These are phyloP conservation scores for Hozukius guyotensis DNA, from an alignment of 2,797 vertebrate species.

Conservation along the genomic window DNA sequence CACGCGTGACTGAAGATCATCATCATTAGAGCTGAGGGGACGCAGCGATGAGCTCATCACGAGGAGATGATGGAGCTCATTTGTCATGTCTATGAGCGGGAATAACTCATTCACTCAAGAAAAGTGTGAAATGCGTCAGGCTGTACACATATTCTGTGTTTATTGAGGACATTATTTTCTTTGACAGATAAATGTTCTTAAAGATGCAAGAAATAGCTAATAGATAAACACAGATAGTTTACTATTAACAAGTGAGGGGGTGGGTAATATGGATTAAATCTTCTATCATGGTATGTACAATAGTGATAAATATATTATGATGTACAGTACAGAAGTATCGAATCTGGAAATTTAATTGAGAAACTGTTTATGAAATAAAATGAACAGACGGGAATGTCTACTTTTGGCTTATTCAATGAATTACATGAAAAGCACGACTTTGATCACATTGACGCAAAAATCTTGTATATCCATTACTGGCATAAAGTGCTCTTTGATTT, in stretches of 20 bases:
- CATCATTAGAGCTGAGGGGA: constrained; percentile 65
- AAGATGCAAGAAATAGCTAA: neutral
- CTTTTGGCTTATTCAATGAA: neutral
- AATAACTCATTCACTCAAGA: constrained; percentile 22
- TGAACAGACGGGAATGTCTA: neutral
- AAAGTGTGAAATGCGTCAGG: constrained; percentile 8
- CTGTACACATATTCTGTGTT: neutral
- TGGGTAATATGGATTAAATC: neutral
- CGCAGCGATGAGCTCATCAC: constrained; percentile 68
- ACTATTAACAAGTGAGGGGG: neutral
- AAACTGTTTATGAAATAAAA: neutral
- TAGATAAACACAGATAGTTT: neutral
- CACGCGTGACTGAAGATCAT: constrained; percentile 72
- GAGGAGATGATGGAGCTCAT: constrained; percentile 55
- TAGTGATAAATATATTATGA: neutral
- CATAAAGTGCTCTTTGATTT: neutral
- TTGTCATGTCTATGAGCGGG: constrained; percentile 59
- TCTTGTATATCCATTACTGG: neutral
- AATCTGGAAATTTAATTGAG: neutral
- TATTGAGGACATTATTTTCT: neutral
- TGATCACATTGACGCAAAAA: neutral
- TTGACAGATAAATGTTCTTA: neutral
- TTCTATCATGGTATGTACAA: neutral
- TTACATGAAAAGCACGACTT: neutral
- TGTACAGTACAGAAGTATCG: neutral